Evolutionary conservation across 2,797 vertebrate species (phyloP), one percentile per base, ranked within the genome.

Genomic region (Botia kubotai): DNA sequence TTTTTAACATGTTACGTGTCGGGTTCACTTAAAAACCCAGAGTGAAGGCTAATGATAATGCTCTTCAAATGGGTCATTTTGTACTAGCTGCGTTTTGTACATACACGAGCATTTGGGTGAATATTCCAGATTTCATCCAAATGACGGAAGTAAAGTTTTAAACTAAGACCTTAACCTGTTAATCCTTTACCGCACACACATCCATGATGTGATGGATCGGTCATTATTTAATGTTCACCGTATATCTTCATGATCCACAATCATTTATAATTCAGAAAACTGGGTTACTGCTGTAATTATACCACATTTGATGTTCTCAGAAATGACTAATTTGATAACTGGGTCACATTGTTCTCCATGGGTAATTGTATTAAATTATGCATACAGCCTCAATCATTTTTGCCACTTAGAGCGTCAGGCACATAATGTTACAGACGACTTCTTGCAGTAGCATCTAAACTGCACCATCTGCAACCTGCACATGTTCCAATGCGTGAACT

Each of bases 291-390:
- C 13, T 77, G 48, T 63, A 65, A 48, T 82, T 29, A 29, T 43
- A 33, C 71, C 17, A 55, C 60, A 71, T 29, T 46, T 65, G 63
- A 43, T 48, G 48, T 65, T 75, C 50, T n/a, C 29, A 53, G 65
- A 23, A 81, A 75, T 70, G 17, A 29, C 43, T 69, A 8, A 39
- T 21, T 46, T 19, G 39, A 74, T 75, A 81, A 75, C 39, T 65
- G 60, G 73, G 74, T 26, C 68, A 82, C 48, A 19, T 50, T 67
- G 60, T 77, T 72, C 36, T 48, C 19, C 4, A 6, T 17, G 19
- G 65, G 29, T 63, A 65, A 70, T 62, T 36, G 76, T 6, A 66
- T 67, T 36, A 19, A 62, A 62, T 48, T 17, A 77, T 46, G 48
- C 62, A 71, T 33, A 57, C 29, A 66, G 48, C 16, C 23, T 66